Evolutionary conservation across 2,797 vertebrate species (phyloP).

Genomic region (Leptatherina wallacei): DNA sequence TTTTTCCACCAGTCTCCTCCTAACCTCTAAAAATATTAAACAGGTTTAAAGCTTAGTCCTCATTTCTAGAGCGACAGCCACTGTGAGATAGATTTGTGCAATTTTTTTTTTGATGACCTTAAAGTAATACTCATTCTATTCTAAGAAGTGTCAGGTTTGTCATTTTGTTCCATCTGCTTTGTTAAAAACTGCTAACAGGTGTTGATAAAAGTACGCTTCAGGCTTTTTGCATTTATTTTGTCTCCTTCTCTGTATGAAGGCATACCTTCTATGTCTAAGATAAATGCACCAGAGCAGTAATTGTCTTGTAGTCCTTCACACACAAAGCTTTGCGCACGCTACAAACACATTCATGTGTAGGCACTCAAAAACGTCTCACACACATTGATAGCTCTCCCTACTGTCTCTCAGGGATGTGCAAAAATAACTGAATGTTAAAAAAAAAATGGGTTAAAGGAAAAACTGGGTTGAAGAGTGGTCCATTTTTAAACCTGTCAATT

Average conservation of each 20-base stretch:
- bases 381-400: constrained; percentile 46
- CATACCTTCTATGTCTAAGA: constrained; percentile 53
- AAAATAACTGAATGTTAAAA: constrained; percentile 73
- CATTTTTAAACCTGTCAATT: constrained; percentile 66
- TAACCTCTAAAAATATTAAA: constrained; percentile 28
- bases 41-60: constrained; percentile 16
- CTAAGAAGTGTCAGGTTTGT: constrained; percentile 16
- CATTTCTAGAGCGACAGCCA: constrained; percentile 9
- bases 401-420: constrained; percentile 70
- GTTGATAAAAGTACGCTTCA: constrained; percentile 42
- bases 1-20: constrained; percentile 15
- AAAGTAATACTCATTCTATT: constrained; percentile 34
- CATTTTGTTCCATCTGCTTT: constrained; percentile 49
- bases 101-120: constrained; percentile 29
- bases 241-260: constrained; percentile 25
- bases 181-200: constrained; percentile 58
- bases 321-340: constrained; percentile 38
- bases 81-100: constrained; percentile 11
- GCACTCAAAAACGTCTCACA: constrained; percentile 29
- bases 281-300: constrained; percentile 66
- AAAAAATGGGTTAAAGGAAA: constrained; percentile 73
- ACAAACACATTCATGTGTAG: constrained; percentile 43
- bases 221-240: constrained; percentile 57
- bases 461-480: constrained; percentile 73
- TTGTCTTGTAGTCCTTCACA: constrained; percentile 54